Evolutionary conservation across 2,113 vertebrate genomes (phyloP).

Genomic region (Coptodon rendalli): DNA sequence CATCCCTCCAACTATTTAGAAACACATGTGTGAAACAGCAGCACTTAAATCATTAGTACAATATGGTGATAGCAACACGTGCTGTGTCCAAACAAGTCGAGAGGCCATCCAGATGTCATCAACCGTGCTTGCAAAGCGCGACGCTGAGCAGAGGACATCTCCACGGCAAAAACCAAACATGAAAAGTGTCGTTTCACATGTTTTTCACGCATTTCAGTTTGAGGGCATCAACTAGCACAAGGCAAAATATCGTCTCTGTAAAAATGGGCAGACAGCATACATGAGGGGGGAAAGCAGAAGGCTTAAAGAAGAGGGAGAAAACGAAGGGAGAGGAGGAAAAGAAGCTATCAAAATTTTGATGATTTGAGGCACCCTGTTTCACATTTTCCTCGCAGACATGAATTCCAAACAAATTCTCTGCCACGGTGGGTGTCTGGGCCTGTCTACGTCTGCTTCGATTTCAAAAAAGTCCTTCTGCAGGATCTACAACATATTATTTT

Average conservation of each 20-base stretch:
- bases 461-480: constrained; percentile 72
- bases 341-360: constrained; percentile 37
- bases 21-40: constrained; percentile 11
- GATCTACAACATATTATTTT: constrained; percentile 66
- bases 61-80: neutral
- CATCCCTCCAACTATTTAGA: neutral
- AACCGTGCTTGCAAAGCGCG: neutral
- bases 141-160: neutral
- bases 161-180: neutral
- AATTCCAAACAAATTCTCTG: constrained; percentile 84
- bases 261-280: neutral
- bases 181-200: neutral
- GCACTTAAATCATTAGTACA: constrained; percentile 19
- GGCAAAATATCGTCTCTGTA: neutral
- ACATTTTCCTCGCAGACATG: constrained; percentile 78
- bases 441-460: constrained; percentile 68
- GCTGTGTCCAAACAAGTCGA: neutral
- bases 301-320: neutral
- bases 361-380: constrained; percentile 59
- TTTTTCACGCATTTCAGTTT: neutral
- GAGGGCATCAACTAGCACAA: neutral
- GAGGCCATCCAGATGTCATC: neutral
- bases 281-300: neutral
- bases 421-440: constrained; percentile 73
- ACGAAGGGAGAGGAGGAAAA: neutral